A percentile compares a stretch with the other conserved stretches of the same genome.
Evolutionary conservation across 2,888 invertebrate species (phyloP).

Genomic region (Coremacera marginata): DNA sequence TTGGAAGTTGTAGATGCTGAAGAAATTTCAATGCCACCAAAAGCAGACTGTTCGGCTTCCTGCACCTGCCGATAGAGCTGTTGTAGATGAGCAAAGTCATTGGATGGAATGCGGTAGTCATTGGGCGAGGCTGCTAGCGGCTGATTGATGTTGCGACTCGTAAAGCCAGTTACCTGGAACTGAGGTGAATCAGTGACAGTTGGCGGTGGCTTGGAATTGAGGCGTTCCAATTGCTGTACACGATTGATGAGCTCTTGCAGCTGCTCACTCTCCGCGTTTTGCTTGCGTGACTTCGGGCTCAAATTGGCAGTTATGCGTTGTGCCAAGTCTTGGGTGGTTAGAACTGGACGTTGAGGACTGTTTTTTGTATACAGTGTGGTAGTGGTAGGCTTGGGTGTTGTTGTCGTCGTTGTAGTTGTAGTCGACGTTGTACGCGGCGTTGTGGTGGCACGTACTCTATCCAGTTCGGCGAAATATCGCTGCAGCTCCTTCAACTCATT

Average conservation of each 20-base stretch:
- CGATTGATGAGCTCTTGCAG: conserved; percentile 70
- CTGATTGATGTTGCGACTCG: conserved; percentile 57
- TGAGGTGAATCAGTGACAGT: conserved; percentile 43
- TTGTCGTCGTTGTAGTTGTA: conserved; percentile 41
- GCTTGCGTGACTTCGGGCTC: conserved; percentile 46
- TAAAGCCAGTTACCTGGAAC: conserved; percentile 52
- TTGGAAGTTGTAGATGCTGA: conserved; percentile 58
- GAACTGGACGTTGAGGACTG: conserved; percentile 47
- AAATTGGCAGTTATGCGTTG: conserved; percentile 40
- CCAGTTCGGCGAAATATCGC: conserved; percentile 66
- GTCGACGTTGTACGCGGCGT: conserved; percentile 45
- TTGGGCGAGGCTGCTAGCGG: not conserved
- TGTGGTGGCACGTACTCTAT: conserved; percentile 56
- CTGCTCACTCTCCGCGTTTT: conserved; percentile 69
- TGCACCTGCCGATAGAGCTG: conserved; percentile 51
- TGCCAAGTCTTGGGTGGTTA: conserved; percentile 32
- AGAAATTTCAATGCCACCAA: conserved; percentile 57
- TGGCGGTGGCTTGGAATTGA: conserved; percentile 45
- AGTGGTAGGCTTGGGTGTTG: conserved; percentile 40
- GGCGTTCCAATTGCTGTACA: conserved; percentile 65
- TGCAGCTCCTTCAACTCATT: conserved; percentile 49
- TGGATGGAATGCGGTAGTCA: conserved; percentile 53
- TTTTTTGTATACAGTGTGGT: conserved; percentile 45
- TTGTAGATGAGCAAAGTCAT: conserved; percentile 61
- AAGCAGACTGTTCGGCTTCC: conserved; percentile 41